Conservation (phyloP, 2,888 invertebrate genomes). For the Agrotis clavis region DNA sequence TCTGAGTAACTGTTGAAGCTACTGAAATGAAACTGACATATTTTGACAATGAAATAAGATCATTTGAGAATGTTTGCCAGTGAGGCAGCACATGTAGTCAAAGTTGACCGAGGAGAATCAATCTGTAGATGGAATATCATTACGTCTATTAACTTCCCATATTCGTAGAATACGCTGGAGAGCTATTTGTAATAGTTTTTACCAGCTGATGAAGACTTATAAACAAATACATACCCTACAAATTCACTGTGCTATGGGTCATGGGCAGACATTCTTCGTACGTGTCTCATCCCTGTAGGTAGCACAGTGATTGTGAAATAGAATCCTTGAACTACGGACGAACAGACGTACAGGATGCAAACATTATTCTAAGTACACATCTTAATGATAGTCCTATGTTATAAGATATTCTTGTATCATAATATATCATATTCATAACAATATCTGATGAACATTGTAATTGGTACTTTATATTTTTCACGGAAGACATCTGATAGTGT, state of each 20-base stretch:
- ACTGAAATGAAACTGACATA: constrained; percentile 23
- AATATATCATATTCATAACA: constrained; percentile 22
- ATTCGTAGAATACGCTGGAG: background rate
- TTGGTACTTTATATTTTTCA: constrained; percentile 27
- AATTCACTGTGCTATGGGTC: background rate
- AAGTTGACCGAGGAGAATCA: background rate
- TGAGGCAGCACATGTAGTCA: background rate
- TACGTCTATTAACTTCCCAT: background rate
- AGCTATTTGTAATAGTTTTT: background rate
- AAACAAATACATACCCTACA: background rate
- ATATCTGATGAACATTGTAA: constrained; percentile 23
- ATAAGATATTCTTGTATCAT: constrained; percentile 34
- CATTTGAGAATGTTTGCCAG: background rate
- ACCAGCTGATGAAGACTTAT: too few species aligned
- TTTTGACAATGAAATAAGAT: constrained; percentile 8
- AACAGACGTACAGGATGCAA: background rate
- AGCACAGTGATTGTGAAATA: constrained; percentile 29
- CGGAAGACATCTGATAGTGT: constrained; percentile 36
- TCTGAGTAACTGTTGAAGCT: constrained; percentile 14
- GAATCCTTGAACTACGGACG: constrained; percentile 20
- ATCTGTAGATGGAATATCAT: background rate
- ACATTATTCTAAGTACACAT: constrained; percentile 17
- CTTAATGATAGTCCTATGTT: constrained; percentile 17
- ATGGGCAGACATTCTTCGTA: constrained; percentile 10
- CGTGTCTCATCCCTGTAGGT: background rate